Conservation (phyloP, 2,888 invertebrate species). For the Eutolmus rufibarbis region DNA sequence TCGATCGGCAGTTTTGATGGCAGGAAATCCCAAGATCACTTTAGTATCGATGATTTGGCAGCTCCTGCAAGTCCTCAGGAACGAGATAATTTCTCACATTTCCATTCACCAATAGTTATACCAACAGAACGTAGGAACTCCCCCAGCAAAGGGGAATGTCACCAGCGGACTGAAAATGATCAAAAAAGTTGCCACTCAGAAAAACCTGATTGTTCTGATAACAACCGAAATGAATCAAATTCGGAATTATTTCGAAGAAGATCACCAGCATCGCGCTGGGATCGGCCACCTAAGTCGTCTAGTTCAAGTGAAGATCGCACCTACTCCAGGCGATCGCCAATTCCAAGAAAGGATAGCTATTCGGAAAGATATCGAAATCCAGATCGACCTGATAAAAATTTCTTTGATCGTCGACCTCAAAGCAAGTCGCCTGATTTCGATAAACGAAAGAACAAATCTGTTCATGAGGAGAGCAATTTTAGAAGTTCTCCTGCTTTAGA, state of each 20-base stretch:
- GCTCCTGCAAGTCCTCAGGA: conserved; percentile 45
- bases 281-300: not conserved
- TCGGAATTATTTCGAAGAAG: conserved; percentile 36
- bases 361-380: not conserved
- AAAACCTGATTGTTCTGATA: not conserved
- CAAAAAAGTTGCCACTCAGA: not conserved
- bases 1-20: not conserved
- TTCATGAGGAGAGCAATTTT: not conserved
- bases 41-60: not conserved
- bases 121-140: conserved; percentile 44
- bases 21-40: not conserved
- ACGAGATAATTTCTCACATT: not conserved
- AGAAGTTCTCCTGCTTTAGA: not conserved
- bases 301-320: not conserved
- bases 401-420: not conserved
- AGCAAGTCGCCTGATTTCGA: not conserved
- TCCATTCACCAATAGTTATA: conserved; percentile 43
- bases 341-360: not conserved
- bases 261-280: conserved; percentile 41
- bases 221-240: not conserved
- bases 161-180: not conserved
- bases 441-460: not conserved
- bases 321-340: not conserved
- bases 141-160: not conserved
- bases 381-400: not conserved